Conservation (phyloP, 2,888 invertebrate genomes). For the Silvanus unidentatus region DNA sequence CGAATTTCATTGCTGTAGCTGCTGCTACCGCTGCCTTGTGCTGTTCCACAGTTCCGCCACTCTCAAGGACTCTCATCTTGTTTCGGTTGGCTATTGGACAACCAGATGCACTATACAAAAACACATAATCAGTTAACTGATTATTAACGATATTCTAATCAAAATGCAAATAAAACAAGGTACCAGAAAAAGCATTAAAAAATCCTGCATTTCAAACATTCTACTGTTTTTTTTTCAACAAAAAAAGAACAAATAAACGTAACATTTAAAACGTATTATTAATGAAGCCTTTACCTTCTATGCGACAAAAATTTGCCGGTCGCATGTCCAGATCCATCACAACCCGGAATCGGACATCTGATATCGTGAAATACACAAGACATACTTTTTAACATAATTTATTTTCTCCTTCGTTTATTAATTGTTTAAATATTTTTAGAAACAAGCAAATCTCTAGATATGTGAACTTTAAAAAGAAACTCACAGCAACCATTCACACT, state of each 20-base stretch:
- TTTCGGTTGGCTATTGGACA: slow-evolving; percentile 94
- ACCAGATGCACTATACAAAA: slow-evolving; percentile 81
- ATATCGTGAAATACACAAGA: slow-evolving; percentile 50
- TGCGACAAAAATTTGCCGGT: slow-evolving; percentile 98
- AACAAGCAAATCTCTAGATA: neutral
- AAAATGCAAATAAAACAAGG: slow-evolving; percentile 5
- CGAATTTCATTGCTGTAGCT: slow-evolving; percentile 79
- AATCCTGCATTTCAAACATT: too few relatives aligned
- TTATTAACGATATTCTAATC: neutral
- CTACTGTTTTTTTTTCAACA: too few relatives aligned
- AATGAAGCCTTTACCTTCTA: slow-evolving; percentile 65
- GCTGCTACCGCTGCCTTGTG: slow-evolving; percentile 78
- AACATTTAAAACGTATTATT: too few relatives aligned
- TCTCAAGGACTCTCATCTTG: slow-evolving; percentile 83
- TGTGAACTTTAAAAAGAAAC: neutral
- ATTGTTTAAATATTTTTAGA: neutral
- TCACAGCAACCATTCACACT: neutral
- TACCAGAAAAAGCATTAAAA: slow-evolving; percentile 5
- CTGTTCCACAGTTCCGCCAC: slow-evolving; percentile 79
- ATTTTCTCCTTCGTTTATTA: neutral
- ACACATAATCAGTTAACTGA: too few relatives aligned
- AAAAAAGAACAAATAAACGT: too few relatives aligned
- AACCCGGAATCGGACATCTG: slow-evolving; percentile 92
- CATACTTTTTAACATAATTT: neutral
- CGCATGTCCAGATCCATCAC: slow-evolving; percentile 97